Percentiles rank a stretch among this genome's conserved stretches.
Conservation (phyloP, 2,797 vertebrate species). For the Notoglanidium macrostoma region DNA sequence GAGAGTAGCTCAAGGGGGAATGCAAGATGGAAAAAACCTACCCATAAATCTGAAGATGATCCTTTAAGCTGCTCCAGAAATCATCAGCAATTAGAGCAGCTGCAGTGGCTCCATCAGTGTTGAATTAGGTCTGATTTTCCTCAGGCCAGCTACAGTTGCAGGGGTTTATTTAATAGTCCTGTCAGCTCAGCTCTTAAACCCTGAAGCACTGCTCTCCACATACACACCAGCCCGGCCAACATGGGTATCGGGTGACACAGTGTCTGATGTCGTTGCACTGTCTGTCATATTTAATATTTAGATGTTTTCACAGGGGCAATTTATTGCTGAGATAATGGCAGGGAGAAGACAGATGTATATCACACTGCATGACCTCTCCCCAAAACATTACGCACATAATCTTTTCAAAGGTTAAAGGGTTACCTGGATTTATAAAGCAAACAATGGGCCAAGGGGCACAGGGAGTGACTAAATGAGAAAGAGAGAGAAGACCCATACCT, state of each 20-base stretch:
- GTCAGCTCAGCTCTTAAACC: conserved; percentile 62
- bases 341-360: conserved; percentile 62
- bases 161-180: conserved; percentile 62
- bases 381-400: conserved; percentile 58
- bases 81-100: conserved; percentile 61
- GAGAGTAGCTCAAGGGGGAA: conserved; percentile 25
- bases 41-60: conserved; percentile 59
- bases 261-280: conserved; percentile 61
- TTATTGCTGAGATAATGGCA: conserved; percentile 60
- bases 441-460: conserved; percentile 30
- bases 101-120: conserved; percentile 57
- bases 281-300: conserved; percentile 69
- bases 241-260: conserved; percentile 64
- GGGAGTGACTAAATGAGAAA: conserved; percentile 10
- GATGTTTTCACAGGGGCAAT: conserved; percentile 66
- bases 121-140: conserved; percentile 60
- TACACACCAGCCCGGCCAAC: conserved; percentile 45
- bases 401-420: conserved; percentile 57
- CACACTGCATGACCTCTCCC: conserved; percentile 49
- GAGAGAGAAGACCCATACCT: not conserved
- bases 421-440: conserved; percentile 57
- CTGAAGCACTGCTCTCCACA: conserved; percentile 38
- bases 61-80: conserved; percentile 54
- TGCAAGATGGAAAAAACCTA: conserved; percentile 27
- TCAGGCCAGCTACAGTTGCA: conserved; percentile 70